Conservation (phyloP, 2,888 invertebrate species). For the Dugesia japonica region DNA sequence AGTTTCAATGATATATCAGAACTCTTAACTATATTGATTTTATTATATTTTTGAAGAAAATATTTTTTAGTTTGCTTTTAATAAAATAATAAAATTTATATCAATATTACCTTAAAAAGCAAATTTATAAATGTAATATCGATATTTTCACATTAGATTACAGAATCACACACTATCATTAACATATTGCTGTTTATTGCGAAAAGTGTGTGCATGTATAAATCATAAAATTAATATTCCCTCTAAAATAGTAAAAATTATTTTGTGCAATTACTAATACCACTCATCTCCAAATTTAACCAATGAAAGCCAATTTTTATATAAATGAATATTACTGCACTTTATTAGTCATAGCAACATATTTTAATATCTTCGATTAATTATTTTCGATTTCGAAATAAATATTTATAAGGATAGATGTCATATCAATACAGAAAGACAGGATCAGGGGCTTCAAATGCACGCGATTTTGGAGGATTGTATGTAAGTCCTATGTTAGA, state of each 20-base stretch:
- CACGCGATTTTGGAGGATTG: neutral
- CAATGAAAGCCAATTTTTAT: neutral
- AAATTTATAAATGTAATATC: too few species aligned
- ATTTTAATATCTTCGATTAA: neutral
- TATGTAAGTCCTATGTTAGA: neutral
- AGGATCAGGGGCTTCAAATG: neutral
- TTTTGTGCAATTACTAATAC: neutral
- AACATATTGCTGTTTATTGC: too few species aligned
- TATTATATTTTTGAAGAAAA: too few species aligned
- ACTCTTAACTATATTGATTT: too few species aligned
- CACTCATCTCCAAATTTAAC: neutral
- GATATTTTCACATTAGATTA: too few species aligned
- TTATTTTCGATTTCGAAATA: conserved; percentile 4
- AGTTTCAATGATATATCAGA: too few species aligned
- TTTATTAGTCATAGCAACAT: neutral
- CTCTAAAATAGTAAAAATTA: neutral
- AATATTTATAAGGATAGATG: neutral
- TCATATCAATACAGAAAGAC: neutral
- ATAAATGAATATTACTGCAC: conserved; percentile 2
- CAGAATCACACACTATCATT: too few species aligned
- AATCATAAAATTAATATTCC: neutral
- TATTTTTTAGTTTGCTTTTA: too few species aligned
- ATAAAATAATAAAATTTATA: too few species aligned
- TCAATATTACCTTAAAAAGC: too few species aligned
- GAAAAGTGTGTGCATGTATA: too few species aligned